Base-by-base conservation (phyloP, 2,888 invertebrate genomes). In the Thera britannica region DNA sequence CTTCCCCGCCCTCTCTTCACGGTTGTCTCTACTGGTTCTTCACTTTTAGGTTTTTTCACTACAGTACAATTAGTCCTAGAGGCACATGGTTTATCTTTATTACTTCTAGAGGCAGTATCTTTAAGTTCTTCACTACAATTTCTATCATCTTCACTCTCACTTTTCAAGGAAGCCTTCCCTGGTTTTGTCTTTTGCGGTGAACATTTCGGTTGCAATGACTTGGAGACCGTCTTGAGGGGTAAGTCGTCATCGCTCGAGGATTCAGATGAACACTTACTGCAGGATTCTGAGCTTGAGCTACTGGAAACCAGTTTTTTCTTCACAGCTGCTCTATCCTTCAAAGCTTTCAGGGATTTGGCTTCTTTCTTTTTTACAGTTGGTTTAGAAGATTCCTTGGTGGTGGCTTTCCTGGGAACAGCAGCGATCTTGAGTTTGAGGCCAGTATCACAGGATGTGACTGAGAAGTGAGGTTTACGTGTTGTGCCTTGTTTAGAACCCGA, bases 371-470 rank as follows among this genome's bases (percentile, higher is more conserved):
- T 91, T 2, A 85, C 87, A 58, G 84, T 77, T 68, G 91, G 85
- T 77, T 90, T 88, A 48, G 84, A 77, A 61, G 87, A 84, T 73
- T 86, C 90, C 76, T 86, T 93, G 52, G 85, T 86, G 78, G 84
- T 84, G 72, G 75, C 83, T 82, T 84, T 94, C 58, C 87, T 80
- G 58, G 94, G 94, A 71, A 95, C 94, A 54, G 95, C 95, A 72
- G 95, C 95, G 67, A 95, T 95, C 77, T 95, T 95, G 60, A 95
- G 89, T 71, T 95, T 94, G 62, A 95, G 82, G 34, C 95, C 95
- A 55, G 95, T 95, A 55, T 95, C 95, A 83, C 95, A 94, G 68
- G 94, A 95, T 54, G 95, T 95, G 44, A 95, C 95, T 8, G 95
- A 95, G 83, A 95, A 95, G 79, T 95, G 95, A 59, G 93, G 87